Evolutionary conservation across 2,113 vertebrate genomes (phyloP).

Genomic region (Emydocephalus ijimae): DNA sequence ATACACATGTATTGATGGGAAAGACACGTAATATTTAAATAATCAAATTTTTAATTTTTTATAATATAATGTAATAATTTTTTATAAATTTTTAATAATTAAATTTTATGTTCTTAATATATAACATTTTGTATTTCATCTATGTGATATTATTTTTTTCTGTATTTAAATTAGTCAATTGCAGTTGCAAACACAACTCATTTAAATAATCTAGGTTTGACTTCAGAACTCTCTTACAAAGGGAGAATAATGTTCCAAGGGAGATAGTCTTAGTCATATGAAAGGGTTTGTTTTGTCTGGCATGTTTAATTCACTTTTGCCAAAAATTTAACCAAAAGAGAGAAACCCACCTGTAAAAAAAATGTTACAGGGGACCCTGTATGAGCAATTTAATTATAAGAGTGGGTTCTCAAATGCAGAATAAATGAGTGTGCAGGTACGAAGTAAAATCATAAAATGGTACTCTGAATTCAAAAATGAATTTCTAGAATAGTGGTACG

Average conservation of each 20-base stretch:
- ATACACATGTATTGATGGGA: neutral
- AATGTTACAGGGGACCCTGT: neutral
- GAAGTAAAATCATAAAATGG: neutral
- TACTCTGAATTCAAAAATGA: neutral
- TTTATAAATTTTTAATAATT: no score
- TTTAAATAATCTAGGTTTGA: neutral
- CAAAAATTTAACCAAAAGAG: neutral
- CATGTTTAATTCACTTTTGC: neutral
- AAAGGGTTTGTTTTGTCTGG: neutral
- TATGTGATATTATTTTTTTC: neutral
- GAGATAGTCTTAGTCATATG: neutral
- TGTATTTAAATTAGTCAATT: neutral
- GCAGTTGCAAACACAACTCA: neutral
- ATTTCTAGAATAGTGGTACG: neutral
- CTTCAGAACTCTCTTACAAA: neutral
- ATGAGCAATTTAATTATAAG: neutral
- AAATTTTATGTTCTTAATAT: neutral
- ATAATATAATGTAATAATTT: no score
- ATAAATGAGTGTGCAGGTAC: neutral
- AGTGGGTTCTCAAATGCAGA: neutral
- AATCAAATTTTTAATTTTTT: no score
- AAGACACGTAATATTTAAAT: neutral
- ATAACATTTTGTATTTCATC: neutral
- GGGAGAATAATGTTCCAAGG: neutral
- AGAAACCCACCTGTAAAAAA: neutral